A percentile compares a stretch with the other conserved stretches of the same genome.
Evolutionary conservation across 92 coral and sea anemone species (phyloP).

Genomic region (Epizoanthus scotinus): DNA sequence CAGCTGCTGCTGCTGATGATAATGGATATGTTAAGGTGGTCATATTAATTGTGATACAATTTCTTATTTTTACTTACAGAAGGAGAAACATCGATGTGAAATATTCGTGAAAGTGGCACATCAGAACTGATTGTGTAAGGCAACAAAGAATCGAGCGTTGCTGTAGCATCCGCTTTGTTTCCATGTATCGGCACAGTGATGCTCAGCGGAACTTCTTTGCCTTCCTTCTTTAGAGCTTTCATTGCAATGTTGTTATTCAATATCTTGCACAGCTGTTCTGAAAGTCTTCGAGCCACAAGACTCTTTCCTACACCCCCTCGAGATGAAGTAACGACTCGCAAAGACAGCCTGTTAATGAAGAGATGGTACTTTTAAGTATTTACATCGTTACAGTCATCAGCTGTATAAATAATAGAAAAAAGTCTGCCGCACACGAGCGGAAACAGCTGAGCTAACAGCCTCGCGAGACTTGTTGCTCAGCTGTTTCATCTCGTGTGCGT

Average conservation of each 20-base stretch:
- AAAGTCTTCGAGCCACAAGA: slow-evolving; percentile 63
- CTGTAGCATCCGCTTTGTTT: slow-evolving; percentile 46
- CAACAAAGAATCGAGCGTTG: slow-evolving; percentile 56
- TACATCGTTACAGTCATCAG: background rate
- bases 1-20: background rate
- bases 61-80: slow-evolving; percentile 56
- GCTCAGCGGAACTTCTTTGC: slow-evolving; percentile 40
- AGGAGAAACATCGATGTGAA: slow-evolving; percentile 79
- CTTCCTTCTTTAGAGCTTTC: background rate
- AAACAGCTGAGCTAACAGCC: no score
- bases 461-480: no score
- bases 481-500: no score
- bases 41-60: background rate
- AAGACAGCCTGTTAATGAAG: slow-evolving; percentile 52
- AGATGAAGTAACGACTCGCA: slow-evolving; percentile 75
- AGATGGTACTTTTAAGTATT: slow-evolving; percentile 7
- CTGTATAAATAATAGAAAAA: no score
- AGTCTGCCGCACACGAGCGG: no score
- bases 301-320: slow-evolving; percentile 88
- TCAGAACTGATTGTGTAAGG: slow-evolving; percentile 68
- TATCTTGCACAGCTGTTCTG: slow-evolving; percentile 60
- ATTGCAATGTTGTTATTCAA: slow-evolving; percentile 49
- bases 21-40: background rate
- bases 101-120: slow-evolving; percentile 75
- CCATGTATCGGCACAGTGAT: slow-evolving; percentile 80